These are phyloP conservation scores for Pseudococcus longispinus DNA, from an alignment of 2,888 invertebrate species.

Conservation along the genomic window DNA sequence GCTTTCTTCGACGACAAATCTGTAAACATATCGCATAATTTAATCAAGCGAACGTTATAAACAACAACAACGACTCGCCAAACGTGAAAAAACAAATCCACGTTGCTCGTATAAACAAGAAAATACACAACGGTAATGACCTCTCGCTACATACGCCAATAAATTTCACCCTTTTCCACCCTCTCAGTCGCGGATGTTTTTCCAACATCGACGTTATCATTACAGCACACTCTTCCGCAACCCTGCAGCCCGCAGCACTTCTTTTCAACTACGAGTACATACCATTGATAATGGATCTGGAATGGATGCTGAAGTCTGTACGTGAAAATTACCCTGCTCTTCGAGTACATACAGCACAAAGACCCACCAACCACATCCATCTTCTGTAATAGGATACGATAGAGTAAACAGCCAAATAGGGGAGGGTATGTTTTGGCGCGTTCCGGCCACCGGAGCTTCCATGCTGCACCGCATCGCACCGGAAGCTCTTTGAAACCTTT, in stretches of 20 bases:
- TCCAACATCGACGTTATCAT: not conserved
- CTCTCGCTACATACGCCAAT: not conserved
- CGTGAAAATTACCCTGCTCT: not conserved
- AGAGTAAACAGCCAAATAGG: not conserved
- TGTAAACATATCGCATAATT: not conserved
- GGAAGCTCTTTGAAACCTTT: not conserved
- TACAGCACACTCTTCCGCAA: not conserved
- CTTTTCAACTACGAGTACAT: not conserved
- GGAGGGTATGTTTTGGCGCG: not conserved
- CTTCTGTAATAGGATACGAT: not conserved
- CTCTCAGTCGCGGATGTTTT: not conserved
- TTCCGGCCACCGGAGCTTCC: not conserved
- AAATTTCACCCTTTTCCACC: not conserved
- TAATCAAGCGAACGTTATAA: not conserved
- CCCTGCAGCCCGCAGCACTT: not conserved
- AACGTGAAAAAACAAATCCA: not conserved
- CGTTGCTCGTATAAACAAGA: not conserved
- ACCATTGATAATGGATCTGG: not conserved
- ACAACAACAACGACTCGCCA: not conserved
- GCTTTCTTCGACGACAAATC: constrained; percentile 60
- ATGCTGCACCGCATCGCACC: not conserved
- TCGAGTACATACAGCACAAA: not conserved
- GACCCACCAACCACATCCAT: not conserved
- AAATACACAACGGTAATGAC: not conserved
- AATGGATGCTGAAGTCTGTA: not conserved